Conservation (phyloP, 1,140 invertebrate species). For the Diplogasteroides magnus region DNA sequence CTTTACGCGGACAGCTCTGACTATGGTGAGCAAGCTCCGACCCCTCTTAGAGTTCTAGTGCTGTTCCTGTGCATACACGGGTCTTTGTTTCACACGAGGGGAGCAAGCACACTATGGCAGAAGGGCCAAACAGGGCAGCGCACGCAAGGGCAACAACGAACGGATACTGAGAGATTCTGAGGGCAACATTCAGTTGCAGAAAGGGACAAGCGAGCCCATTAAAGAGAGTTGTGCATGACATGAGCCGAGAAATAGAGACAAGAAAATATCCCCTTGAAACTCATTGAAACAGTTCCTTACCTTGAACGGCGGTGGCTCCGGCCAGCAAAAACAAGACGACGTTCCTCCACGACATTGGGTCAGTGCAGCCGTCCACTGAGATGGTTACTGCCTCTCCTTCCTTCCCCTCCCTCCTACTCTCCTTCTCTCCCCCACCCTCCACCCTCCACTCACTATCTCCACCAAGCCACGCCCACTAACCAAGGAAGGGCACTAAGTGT, state of each 20-base stretch:
- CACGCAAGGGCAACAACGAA: not conserved
- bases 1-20: no score
- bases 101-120: no score
- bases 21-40: no score
- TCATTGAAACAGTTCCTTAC: not conserved
- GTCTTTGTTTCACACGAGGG: no score
- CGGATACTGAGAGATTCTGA: not conserved
- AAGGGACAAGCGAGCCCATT: not conserved
- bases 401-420: not conserved
- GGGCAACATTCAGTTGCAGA: not conserved
- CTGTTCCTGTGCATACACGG: no score
- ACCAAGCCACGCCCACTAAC: not conserved
- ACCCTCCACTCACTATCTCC: not conserved
- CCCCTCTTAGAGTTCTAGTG: no score
- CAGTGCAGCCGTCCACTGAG: no score
- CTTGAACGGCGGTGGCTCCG: not conserved
- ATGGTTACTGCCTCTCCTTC: not conserved
- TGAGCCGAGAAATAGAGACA: no score
- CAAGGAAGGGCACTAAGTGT: no score
- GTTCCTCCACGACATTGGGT: not conserved
- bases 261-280: no score
- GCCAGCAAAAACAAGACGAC: not conserved
- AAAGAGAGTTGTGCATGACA: not conserved
- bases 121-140: not conserved
- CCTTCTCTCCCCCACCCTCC: not conserved